These are phyloP conservation scores for Lydus trimaculatus DNA, from an alignment of 2,888 invertebrate species.

Conservation along the genomic window DNA sequence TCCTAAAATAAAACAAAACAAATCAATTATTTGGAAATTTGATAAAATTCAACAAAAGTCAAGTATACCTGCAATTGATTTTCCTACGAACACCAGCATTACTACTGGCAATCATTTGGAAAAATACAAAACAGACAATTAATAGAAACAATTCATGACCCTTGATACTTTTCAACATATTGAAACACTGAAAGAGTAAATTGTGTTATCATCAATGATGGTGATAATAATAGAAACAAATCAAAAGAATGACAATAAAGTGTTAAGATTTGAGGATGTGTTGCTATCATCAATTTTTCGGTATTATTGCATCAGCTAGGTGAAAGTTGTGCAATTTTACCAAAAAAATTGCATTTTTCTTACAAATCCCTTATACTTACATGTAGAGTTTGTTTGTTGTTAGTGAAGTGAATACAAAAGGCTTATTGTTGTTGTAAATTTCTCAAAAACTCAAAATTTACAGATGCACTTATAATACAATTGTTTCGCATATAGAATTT, in stretches of 20 bases:
- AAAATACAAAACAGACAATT: background rate
- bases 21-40: background rate
- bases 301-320: background rate
- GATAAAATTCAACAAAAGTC: background rate
- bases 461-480: background rate
- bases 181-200: background rate
- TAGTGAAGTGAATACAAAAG: background rate
- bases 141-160: background rate
- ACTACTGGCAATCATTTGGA: background rate
- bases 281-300: background rate
- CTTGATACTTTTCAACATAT: background rate
- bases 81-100: background rate
- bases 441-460: no score
- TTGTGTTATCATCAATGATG: background rate
- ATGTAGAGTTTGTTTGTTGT: background rate
- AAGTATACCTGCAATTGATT: conserved; percentile 8
- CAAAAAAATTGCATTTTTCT: background rate
- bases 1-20: background rate
- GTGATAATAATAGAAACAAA: background rate
- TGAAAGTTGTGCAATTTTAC: background rate
- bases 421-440: background rate
- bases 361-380: background rate
- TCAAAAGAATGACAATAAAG: background rate
- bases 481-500: background rate
- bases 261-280: background rate